phyloP scores from a whole-genome alignment of 1,140 invertebrate species.

The Cotesia typhae region DNA sequence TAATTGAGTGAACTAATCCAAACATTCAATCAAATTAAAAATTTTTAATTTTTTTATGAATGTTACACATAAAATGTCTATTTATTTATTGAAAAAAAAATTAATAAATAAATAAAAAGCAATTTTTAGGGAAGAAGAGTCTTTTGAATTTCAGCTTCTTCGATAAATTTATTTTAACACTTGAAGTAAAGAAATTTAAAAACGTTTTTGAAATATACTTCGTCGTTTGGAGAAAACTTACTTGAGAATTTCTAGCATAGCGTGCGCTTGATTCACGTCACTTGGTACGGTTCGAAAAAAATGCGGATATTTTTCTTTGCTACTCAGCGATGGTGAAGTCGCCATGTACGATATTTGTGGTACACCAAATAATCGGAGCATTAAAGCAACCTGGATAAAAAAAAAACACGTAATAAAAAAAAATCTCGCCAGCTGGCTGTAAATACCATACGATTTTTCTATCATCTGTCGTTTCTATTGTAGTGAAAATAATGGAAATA shows the following conservation, averaged over 20 bases:
- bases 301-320: slow-evolving; percentile 67
- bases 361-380: slow-evolving; percentile 68
- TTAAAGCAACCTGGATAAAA: slow-evolving; percentile 66
- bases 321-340: slow-evolving; percentile 69
- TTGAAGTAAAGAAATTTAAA: too few species aligned
- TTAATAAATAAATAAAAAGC: too few species aligned
- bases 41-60: too few species aligned
- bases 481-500: neutral
- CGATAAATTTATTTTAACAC: too few species aligned
- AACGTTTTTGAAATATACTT: too few species aligned
- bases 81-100: too few species aligned
- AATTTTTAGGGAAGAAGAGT: too few species aligned
- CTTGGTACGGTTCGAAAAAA: slow-evolving; percentile 72
- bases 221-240: slow-evolving; percentile 45
- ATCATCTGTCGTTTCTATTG: slow-evolving; percentile 18
- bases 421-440: neutral
- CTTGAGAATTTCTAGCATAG: slow-evolving; percentile 70
- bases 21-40: too few species aligned
- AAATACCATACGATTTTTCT: slow-evolving; percentile 1
- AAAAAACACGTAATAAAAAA: slow-evolving; percentile 35
- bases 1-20: too few species aligned
- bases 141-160: too few species aligned
- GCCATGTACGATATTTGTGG: slow-evolving; percentile 73
- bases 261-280: slow-evolving; percentile 69
- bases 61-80: too few species aligned